phyloP scores from a whole-genome alignment of 2,797 vertebrate genomes.

The Chelidonichthys spinosus region DNA sequence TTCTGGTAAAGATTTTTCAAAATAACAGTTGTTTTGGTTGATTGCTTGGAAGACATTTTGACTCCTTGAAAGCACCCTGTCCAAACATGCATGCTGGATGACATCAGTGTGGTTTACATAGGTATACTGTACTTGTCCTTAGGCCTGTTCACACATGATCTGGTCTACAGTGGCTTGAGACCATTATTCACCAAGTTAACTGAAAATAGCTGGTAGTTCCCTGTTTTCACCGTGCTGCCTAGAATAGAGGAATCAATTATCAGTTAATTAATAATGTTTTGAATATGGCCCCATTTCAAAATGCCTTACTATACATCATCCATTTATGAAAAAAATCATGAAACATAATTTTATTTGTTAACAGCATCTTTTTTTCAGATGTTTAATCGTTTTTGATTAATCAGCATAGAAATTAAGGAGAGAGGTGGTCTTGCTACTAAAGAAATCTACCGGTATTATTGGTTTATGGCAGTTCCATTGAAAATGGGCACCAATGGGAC shows the following conservation, averaged over 20 bases:
- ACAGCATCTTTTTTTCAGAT: neutral
- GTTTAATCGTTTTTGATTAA: neutral
- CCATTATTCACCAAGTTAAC: neutral
- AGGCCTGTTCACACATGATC: conserved; percentile 19
- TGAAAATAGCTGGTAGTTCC: neutral
- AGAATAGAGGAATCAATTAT: conserved; percentile 2
- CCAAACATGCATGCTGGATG: conserved; percentile 56
- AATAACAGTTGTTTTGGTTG: conserved; percentile 45
- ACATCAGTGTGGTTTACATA: conserved; percentile 25
- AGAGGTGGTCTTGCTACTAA: neutral
- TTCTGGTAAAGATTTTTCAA: conserved; percentile 69
- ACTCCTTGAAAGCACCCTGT: conserved; percentile 15
- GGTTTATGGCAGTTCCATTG: neutral
- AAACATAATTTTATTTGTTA: neutral
- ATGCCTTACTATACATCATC: neutral
- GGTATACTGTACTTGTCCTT: neutral
- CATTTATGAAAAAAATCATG: neutral
- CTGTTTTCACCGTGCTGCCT: conserved; percentile 12
- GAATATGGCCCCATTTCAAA: neutral
- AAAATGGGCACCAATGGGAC: neutral
- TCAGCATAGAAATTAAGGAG: neutral
- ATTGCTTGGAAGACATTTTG: conserved; percentile 47
- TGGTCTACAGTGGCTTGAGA: neutral
- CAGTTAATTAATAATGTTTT: neutral
- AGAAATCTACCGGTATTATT: neutral